Evolutionary conservation across 2,797 vertebrate genomes (phyloP), one percentile per base, ranked within the genome.

Genomic region (Clarias laeviceps): DNA sequence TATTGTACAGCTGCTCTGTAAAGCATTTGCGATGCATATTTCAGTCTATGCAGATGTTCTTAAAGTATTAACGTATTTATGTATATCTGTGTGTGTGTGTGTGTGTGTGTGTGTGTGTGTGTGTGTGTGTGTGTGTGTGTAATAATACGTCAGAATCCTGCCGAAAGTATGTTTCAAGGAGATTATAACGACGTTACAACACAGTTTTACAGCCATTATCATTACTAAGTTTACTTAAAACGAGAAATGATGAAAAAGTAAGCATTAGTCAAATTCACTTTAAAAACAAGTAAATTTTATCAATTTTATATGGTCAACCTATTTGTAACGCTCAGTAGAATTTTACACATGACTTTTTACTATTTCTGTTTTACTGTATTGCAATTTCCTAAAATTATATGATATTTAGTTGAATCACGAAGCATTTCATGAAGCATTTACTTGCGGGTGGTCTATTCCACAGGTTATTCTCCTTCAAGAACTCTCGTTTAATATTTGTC

Each of bases 261-360:
- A n/a, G 76, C 37, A 62, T 61, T 83, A 66, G 65, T 34, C 69
- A 83, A 45, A 73, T 83, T 90, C 57, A 70, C 80, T 84, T 66
- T 68, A 87, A 87, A 90, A 92, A 79, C 57, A 57, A 62, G 62
- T 83, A 66, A 29, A 12, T 37, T 93, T 93, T 90, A 94, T 83
- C 70, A 29, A 12, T 37, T 93, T 93, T 90, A 94, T 92, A 91
- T 91, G 92, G 91, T 91, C 88, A 91, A 66, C 88, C 82, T 91
- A 88, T 90, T 88, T 90, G 91, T 89, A 89, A 86, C 88, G 86
- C 85, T 86, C 89, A 82, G 89, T 93, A 89, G 92, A 93, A 92
- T 91, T 90, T 92, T 91, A 93, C 91, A 92, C 90, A 90, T 91
- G 89, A 93, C 82, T 88, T 84, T 88, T 40, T 40, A 40, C 40